Evolutionary conservation across 2,888 invertebrate genomes (phyloP), one percentile per base, ranked within the genome.

Genomic region (Scrobipalpa atriplicella): DNA sequence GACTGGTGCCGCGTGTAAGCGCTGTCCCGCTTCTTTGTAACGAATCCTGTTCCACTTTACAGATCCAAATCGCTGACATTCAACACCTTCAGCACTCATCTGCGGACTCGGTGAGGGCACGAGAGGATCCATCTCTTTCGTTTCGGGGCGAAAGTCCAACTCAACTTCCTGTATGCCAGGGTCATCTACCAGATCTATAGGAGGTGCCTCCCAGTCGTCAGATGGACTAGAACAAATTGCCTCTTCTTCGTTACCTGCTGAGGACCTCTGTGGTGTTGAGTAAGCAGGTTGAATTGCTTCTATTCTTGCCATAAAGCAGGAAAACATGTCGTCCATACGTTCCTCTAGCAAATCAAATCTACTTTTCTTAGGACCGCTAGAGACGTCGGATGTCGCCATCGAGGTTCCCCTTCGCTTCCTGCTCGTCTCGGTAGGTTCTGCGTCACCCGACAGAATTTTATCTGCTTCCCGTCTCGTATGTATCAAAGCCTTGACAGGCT

Each of bases 1-100:
- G 1, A 62, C 43, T 51, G 67, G 54, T 2, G 69, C 66, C 2
- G 67, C 67, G 54, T 68, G 70, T 18, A 70, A 66, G 19, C 64
- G 64, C 13, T 69, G 66, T 41, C 70, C 68, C 16, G 62, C 72
- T 43, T 51, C 29, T 10, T 68, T 68, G 61, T 68, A 71, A 36
- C 70, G 54, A 9, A 71, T 64, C n/a, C 29, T 16, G 18, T 19
- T 11, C 54, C 43, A 47, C 18, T 13, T 16, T 39, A 18, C 38
- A 1, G 36, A 13, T n/a, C 39, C 60, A 13, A 58, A 11, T 9
- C 41, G 56, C 9, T 64, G 62, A n/a, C 62, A 47, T 9, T 8
- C 43, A 21, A 47, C 47, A 9, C 62, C 62, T 43, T 62, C 47
- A 5, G 7, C 16, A 10, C n/a, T 43, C 7, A 62, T 13, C 13